Percentiles rank a stretch among this genome's conserved stretches.
Evolutionary conservation across 2,113 vertebrate species (phyloP).

Genomic region (Indicator indicator): DNA sequence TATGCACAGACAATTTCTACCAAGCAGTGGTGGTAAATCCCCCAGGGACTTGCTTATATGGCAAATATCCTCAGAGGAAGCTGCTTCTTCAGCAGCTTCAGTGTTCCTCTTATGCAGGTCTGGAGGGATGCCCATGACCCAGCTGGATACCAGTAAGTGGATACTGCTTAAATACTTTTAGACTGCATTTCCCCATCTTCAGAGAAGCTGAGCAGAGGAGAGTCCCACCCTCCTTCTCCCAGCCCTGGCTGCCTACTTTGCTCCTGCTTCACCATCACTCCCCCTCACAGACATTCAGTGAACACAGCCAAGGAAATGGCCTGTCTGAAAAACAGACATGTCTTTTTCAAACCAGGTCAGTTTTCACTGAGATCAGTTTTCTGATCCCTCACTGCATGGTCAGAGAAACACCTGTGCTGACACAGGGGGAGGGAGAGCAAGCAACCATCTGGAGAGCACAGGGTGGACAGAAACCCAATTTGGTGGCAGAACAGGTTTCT

Average conservation of each 20-base stretch:
- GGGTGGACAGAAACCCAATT: conserved; percentile 54
- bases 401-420: conserved; percentile 50
- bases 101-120: neutral
- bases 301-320: neutral
- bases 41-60: neutral
- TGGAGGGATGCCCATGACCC: neutral
- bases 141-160: neutral
- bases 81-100: neutral
- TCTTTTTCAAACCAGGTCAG: conserved; percentile 40
- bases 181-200: neutral
- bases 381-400: conserved; percentile 31
- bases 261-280: accelerated
- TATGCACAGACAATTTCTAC: neutral
- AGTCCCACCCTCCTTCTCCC: neutral
- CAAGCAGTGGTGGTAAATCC: neutral
- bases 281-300: neutral
- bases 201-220: neutral
- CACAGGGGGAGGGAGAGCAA: conserved; percentile 7
- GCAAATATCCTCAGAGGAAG: neutral
- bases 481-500: conserved; percentile 39
- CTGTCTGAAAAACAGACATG: conserved; percentile 5
- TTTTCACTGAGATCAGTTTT: conserved; percentile 54
- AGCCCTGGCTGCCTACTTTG: accelerated
- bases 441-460: conserved; percentile 54
- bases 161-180: neutral